These are phyloP conservation scores for Sebastiscus albofasciatus DNA, from an alignment of 2,797 vertebrate species.

Conservation along the genomic window DNA sequence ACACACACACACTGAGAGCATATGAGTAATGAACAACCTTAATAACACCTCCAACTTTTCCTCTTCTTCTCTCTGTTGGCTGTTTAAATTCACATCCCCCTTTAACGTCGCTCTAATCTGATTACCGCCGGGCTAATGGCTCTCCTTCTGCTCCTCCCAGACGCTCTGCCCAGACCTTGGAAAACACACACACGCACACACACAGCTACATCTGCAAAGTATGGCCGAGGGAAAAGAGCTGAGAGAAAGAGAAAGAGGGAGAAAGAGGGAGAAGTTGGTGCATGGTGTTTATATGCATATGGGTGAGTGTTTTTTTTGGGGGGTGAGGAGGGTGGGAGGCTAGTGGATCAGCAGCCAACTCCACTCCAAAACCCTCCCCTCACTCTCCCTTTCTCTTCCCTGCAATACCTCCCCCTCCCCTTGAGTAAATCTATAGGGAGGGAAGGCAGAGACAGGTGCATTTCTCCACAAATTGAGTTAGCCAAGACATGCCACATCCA, in stretches of 20 bases:
- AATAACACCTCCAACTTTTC: slow-evolving; percentile 87
- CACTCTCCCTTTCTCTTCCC: slow-evolving; percentile 53
- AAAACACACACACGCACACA: slow-evolving; percentile 81
- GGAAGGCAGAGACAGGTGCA: slow-evolving; percentile 99
- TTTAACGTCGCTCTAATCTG: slow-evolving; percentile 90
- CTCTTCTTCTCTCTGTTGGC: slow-evolving; percentile 80
- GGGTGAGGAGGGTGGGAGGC: background rate
- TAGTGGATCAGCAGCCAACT: slow-evolving; percentile 47
- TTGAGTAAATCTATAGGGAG: slow-evolving; percentile 94
- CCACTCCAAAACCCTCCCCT: slow-evolving; percentile 52
- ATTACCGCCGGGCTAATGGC: slow-evolving; percentile 85
- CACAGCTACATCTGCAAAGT: slow-evolving; percentile 78
- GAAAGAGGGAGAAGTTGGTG: slow-evolving; percentile 61
- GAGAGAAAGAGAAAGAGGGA: slow-evolving; percentile 62
- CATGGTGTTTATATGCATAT: slow-evolving; percentile 70
- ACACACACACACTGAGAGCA: slow-evolving; percentile 42
- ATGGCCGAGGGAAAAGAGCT: slow-evolving; percentile 62
- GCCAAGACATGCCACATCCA: slow-evolving; percentile 99
- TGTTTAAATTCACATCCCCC: slow-evolving; percentile 85
- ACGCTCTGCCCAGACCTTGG: slow-evolving; percentile 95
- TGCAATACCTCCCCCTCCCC: slow-evolving; percentile 78
- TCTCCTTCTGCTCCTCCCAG: slow-evolving; percentile 94
- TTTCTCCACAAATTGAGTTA: slow-evolving; percentile 99
- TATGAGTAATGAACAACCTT: slow-evolving; percentile 85
- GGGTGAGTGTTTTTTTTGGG: slow-evolving; percentile 60